Percentiles rank a stretch among this genome's conserved stretches.
Conservation (phyloP, 2,888 invertebrate genomes). For the Dysmachus trigonus region DNA sequence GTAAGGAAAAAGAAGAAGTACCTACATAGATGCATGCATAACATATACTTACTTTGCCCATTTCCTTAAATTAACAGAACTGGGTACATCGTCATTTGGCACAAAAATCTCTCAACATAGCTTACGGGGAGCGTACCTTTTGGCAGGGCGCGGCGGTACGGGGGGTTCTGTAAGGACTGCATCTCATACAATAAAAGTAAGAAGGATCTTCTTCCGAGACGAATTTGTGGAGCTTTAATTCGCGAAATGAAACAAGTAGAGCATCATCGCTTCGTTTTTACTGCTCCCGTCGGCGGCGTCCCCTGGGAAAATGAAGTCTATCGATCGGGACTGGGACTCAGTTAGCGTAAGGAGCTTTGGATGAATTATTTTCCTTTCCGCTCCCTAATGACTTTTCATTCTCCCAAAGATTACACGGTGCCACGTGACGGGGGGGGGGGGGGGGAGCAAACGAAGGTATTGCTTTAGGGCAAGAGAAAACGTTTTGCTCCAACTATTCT, state of each 20-base stretch:
- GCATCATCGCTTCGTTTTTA: conserved; percentile 4
- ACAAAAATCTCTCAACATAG: background rate
- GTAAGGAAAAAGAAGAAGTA: background rate
- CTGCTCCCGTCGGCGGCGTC: conserved; percentile 3
- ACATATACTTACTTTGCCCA: background rate
- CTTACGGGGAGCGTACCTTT: background rate
- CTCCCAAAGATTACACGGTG: conserved; percentile 16
- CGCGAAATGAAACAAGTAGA: conserved; percentile 34
- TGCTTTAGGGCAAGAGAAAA: conserved; percentile 3
- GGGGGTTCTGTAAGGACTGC: background rate
- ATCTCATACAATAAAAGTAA: background rate
- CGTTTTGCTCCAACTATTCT: background rate
- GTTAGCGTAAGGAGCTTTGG: conserved; percentile 32
- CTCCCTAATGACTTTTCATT: conserved; percentile 40
- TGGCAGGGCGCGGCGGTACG: too few relatives aligned
- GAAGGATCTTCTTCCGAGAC: background rate
- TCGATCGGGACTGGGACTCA: conserved; percentile 8
- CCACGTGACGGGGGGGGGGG: background rate
- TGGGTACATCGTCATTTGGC: background rate
- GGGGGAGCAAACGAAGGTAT: background rate
- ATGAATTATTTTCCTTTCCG: conserved; percentile 38
- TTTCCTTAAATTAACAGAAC: background rate
- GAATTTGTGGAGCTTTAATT: conserved; percentile 13
- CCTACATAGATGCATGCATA: too few relatives aligned
- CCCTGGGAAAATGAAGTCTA: conserved; percentile 2